Evolutionary conservation across 2,113 vertebrate species (phyloP), one percentile per base, ranked within the genome.

Genomic region (Neogobius melanostomus): DNA sequence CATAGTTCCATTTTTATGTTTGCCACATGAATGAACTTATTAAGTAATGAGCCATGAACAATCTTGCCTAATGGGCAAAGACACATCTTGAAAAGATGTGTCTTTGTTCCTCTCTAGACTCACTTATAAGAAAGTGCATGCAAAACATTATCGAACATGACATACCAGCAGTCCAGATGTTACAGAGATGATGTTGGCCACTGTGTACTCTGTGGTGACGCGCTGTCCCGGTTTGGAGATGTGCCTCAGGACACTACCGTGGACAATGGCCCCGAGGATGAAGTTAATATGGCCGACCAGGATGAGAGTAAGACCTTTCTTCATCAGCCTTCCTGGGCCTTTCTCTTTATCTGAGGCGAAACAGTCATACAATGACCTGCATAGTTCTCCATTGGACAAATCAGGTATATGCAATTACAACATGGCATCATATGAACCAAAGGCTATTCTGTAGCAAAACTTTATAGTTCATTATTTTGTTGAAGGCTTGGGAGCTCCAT

Each of bases 251-350:
- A 98, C 92, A 0, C 88, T 95, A 51, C 96, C 96, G 48, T 98
- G 96, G 56, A 98, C 93, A 63, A 98, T 95, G 4, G 96, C 96
- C 0, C 95, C 95, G 56, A 98, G 81, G 68, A 96, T 93, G 70
- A 97, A 93, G 85, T 94, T 96, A 16, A 95, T 69, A 77, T 98
- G 96, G 43, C 96, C 96, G 3, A 98, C 86, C 57, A 97, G 85
- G 66, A 98, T 95, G n/a, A 98, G 91, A 0, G 85, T 87, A 4
- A 97, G 84, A 0, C 96, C 96, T 7, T 85, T 84, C 12, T 91
- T 92, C 96, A 96, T 96, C 64, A 98, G 78, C 74, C 91, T 89
- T 57, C 91, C 82, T 0, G 94, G 92, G 0, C 94, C 93, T 12
- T 78, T 93, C 71, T 86, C 82, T 68, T 91, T 88, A 61, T 94